phyloP scores from a whole-genome alignment of 2,888 invertebrate genomes.

The Drosophila siamana region DNA sequence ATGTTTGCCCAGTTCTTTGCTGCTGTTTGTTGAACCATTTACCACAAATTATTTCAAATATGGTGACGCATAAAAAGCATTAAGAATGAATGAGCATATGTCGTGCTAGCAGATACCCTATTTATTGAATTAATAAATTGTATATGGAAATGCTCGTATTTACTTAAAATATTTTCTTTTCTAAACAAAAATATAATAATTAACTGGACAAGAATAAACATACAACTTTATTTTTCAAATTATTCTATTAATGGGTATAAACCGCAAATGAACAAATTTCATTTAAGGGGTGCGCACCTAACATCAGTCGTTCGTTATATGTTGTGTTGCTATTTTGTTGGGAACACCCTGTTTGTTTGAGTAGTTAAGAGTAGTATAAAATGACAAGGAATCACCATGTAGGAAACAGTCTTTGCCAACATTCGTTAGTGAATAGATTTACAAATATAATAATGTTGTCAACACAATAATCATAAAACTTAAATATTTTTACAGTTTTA shows the following conservation, averaged over 20 bases:
- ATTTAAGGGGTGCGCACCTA: slow-evolving; percentile 53
- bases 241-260: slow-evolving; percentile 10
- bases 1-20: slow-evolving; percentile 60
- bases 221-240: background rate
- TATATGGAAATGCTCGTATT: background rate
- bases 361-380: slow-evolving; percentile 47
- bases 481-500: background rate
- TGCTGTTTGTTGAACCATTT: slow-evolving; percentile 65
- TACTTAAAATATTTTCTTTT: background rate
- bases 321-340: slow-evolving; percentile 3
- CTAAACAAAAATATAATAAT: background rate
- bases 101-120: slow-evolving; percentile 19
- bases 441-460: background rate
- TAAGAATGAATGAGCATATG: slow-evolving; percentile 25
- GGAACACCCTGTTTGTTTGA: slow-evolving; percentile 56
- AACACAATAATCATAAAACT: background rate
- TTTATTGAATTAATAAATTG: background rate
- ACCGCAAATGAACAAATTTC: slow-evolving; percentile 20
- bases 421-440: slow-evolving; percentile 22
- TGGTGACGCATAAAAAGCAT: slow-evolving; percentile 68
- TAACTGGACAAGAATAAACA: background rate
- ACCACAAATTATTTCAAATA: slow-evolving; percentile 70
- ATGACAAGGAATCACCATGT: slow-evolving; percentile 20
- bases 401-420: slow-evolving; percentile 39
- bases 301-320: slow-evolving; percentile 15